Evolutionary conservation across 2,888 invertebrate species (phyloP).

Genomic region (Mellilla xanthometata): DNA sequence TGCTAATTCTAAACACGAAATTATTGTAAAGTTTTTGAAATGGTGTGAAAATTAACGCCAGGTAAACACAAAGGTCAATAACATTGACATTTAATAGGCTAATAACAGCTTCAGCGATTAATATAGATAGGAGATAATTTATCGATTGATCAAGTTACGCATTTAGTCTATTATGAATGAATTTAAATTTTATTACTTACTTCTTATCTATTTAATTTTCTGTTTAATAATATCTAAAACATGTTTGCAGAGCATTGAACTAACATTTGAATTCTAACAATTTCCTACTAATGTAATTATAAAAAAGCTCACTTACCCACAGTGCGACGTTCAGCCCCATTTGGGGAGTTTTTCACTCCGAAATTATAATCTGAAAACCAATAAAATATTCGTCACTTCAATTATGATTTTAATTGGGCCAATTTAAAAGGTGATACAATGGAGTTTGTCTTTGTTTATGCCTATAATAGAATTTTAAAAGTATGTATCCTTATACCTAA

Average conservation of each 20-base stretch:
- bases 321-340: conserved; percentile 62
- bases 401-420: background rate
- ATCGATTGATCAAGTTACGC: conserved; percentile 1
- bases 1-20: too few relatives aligned
- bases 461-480: conserved; percentile 21
- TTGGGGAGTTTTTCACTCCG: conserved; percentile 52
- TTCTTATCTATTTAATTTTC: background rate
- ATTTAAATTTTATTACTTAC: background rate
- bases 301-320: conserved; percentile 57
- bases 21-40: background rate
- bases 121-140: conserved; percentile 3
- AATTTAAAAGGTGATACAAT: conserved; percentile 23
- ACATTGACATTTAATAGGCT: conserved; percentile 14
- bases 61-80: conserved; percentile 22
- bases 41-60: background rate
- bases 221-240: background rate
- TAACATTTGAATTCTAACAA: background rate
- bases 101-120: conserved; percentile 1
- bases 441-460: conserved; percentile 27
- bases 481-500: conserved; percentile 29
- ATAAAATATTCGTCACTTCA: conserved; percentile 9
- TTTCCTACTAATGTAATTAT: too few relatives aligned
- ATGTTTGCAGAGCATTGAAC: background rate
- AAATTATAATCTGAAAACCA: conserved; percentile 45
- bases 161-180: background rate